Evolutionary conservation across 2,797 vertebrate genomes (phyloP), one percentile per base, ranked within the genome.

Genomic region (Remorina albescens): DNA sequence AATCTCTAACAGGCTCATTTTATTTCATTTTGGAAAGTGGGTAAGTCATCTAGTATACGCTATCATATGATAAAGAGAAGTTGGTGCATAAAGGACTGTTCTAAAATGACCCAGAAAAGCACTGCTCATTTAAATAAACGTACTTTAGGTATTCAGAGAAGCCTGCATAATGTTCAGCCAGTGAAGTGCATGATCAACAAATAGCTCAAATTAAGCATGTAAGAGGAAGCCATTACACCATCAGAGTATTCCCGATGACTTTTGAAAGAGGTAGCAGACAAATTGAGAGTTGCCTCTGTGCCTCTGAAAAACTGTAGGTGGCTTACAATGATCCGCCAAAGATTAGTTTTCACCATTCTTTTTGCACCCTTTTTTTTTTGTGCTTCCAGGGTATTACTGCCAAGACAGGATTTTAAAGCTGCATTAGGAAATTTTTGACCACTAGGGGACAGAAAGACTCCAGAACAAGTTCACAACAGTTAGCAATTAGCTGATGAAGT

Each of bases 221-320:
- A 74, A 70, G 67, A 82, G 59, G 59, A 84, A 73, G 73, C 66
- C 80, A 58, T 81, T 77, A 58, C 78, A 81, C 86, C 73, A 54
- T 87, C 74, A 74, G 49, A 82, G 72, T 81, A 61, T 67, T 88
- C 53, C 32, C 67, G 80, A 67, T 76, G 73, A 82, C 84, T 86
- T 86, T 80, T 84, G 74, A 84, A 85, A 86, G 87, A 91, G 81
- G 88, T 89, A 93, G 81, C 90, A 90, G 87, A 89, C 89, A 92
- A 93, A 92, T 92, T 91, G 91, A 92, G 92, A 91, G 90, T 90
- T 91, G 89, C 91, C 84, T 91, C 87, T 87, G 86, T 91, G 92
- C 91, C 91, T 92, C 90, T 90, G 87, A 86, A 82, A 79, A 87
- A 88, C 84, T 83, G 78, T 82, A 78, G 82, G 84, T 92, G 90